phyloP scores from a whole-genome alignment of 2,113 vertebrate species.

The Protobothrops mucrosquamatus region DNA sequence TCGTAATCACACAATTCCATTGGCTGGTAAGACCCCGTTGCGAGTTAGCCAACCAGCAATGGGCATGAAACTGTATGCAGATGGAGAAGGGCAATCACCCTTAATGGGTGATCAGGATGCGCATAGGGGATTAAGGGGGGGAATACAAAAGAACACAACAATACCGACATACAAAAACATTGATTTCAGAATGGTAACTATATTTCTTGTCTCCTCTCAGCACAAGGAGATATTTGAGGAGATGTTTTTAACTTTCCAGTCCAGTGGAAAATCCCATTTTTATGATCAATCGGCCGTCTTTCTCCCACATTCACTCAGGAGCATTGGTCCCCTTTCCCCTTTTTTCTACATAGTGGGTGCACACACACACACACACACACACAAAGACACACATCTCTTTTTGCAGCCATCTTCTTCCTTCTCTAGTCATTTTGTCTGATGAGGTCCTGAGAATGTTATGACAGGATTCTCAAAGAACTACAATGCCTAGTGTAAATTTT shows the following conservation, averaged over 20 bases:
- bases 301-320: background rate
- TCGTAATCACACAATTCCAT: no score
- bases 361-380: no score
- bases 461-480: background rate
- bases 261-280: background rate
- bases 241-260: background rate
- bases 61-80: no score
- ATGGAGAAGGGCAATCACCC: no score
- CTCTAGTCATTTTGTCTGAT: background rate
- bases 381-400: background rate
- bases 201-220: background rate
- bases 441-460: background rate
- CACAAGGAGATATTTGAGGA: background rate
- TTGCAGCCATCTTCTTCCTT: background rate
- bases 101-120: no score
- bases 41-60: no score
- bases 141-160: no score
- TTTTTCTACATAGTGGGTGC: no score
- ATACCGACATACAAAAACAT: background rate
- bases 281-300: background rate
- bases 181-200: background rate
- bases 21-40: no score
- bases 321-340: background rate
- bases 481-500: background rate
- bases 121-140: no score